These are phyloP conservation scores for Polyommatus icarus DNA, from an alignment of 2,888 invertebrate species.

Conservation along the genomic window DNA sequence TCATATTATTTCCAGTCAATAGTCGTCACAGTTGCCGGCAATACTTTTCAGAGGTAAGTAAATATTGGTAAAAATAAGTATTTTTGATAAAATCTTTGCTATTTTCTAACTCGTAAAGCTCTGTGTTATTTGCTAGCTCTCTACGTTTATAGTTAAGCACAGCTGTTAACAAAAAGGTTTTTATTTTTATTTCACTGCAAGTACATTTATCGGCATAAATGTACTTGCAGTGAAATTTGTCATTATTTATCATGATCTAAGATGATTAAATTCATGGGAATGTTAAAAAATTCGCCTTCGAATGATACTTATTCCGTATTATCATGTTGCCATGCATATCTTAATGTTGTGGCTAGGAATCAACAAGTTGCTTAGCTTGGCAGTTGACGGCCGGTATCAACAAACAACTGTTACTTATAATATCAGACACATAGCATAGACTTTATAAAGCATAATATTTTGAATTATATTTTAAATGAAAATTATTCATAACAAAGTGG, in stretches of 20 bases:
- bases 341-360: conserved; percentile 5
- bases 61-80: neutral
- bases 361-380: conserved; percentile 5
- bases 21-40: neutral
- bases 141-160: no score
- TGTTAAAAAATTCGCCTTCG: neutral
- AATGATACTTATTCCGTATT: neutral
- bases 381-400: neutral
- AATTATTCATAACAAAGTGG: neutral
- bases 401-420: neutral
- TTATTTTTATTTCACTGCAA: neutral
- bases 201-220: no score
- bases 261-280: neutral
- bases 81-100: neutral
- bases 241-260: neutral
- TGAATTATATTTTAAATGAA: neutral
- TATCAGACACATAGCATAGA: neutral
- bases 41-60: conserved; percentile 7
- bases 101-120: no score
- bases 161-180: neutral
- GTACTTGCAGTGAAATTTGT: neutral
- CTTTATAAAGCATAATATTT: neutral
- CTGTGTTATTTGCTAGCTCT: no score
- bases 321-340: neutral
- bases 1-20: neutral